phyloP scores from a whole-genome alignment of 1,140 invertebrate genomes.

The Mercenaria mercenaria region DNA sequence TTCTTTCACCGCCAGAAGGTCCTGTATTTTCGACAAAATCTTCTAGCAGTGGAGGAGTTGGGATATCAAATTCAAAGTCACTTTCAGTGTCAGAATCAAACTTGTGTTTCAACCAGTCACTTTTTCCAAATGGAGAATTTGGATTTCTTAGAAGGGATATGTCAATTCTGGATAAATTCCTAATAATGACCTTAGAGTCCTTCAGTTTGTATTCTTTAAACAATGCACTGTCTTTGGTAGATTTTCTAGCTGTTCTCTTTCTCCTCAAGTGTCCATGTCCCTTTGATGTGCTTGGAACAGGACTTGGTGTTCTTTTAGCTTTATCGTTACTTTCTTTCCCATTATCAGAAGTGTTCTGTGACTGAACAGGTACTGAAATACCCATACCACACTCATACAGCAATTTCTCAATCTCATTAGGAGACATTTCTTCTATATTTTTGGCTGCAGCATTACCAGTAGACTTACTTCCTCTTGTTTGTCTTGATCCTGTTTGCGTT shows the following conservation, averaged over 20 bases:
- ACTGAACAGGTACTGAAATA: constrained; percentile 37
- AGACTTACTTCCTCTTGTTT: not conserved
- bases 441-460: not conserved
- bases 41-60: constrained; percentile 14
- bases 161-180: constrained; percentile 40
- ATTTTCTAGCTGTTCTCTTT: constrained; percentile 40
- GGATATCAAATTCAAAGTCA: constrained; percentile 48
- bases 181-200: constrained; percentile 30
- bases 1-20: not conserved
- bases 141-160: constrained; percentile 39
- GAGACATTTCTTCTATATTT: constrained; percentile 13
- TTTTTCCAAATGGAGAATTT: constrained; percentile 45
- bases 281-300: constrained; percentile 39
- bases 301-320: not conserved
- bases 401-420: constrained; percentile 24
- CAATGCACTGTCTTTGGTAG: constrained; percentile 23
- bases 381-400: constrained; percentile 31
- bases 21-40: constrained; percentile 31
- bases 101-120: constrained; percentile 43
- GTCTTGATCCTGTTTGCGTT: not conserved
- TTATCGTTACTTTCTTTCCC: not conserved
- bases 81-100: constrained; percentile 45
- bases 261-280: constrained; percentile 37
- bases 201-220: constrained; percentile 46
- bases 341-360: too few species aligned